Conservation (phyloP, 1,140 invertebrate species). For the Pinna nobilis region DNA sequence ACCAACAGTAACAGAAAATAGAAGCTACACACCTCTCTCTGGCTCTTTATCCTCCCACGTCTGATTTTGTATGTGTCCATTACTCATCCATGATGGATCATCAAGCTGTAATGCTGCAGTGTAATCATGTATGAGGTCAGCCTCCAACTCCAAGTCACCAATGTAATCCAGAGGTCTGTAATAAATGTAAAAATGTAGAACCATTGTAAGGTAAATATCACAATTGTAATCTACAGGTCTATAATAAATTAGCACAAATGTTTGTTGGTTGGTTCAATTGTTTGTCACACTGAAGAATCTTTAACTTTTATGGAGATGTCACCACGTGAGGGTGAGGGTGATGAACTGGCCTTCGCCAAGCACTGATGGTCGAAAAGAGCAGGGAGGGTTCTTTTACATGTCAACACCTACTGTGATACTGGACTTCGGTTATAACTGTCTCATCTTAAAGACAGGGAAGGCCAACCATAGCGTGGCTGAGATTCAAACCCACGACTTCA, state of each 20-base stretch:
- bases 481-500: no score
- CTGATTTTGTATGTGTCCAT: background rate
- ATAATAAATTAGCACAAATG: background rate
- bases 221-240: background rate
- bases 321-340: no score
- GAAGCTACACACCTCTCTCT: background rate
- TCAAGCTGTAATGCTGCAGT: conserved; percentile 62
- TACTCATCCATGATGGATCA: conserved; percentile 42
- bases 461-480: no score
- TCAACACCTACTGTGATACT: no score
- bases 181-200: background rate
- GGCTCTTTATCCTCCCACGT: conserved; percentile 6
- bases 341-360: no score
- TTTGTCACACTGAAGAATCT: no score
- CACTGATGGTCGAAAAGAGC: no score
- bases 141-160: conserved; percentile 52
- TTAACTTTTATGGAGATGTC: no score
- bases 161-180: conserved; percentile 28
- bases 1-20: background rate
- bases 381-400: no score
- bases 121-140: conserved; percentile 68
- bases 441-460: no score
- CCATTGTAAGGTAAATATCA: background rate
- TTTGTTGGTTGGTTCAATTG: no score
- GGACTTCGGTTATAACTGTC: no score